Conservation (phyloP, 2,888 invertebrate genomes). For the Drosophila anomalipes region DNA sequence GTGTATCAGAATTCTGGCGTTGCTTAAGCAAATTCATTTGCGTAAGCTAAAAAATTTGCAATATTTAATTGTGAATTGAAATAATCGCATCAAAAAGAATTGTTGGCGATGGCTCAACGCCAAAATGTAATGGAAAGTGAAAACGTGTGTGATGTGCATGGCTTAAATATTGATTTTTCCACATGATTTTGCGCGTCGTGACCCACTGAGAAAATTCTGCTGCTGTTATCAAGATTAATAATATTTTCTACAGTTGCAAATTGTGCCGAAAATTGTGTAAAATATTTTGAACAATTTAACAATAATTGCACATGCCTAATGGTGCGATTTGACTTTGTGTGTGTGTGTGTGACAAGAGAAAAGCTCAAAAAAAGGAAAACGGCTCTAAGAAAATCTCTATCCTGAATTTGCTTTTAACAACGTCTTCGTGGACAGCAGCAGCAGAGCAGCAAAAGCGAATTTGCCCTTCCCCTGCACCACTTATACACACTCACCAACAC, state of each 20-base stretch:
- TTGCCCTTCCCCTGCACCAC: slow-evolving; percentile 55
- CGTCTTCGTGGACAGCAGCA: slow-evolving; percentile 63
- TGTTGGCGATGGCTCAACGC: slow-evolving; percentile 3
- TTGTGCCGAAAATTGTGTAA: background rate
- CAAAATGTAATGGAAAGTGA: slow-evolving; percentile 63
- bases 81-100: slow-evolving; percentile 21
- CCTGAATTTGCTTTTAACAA: slow-evolving; percentile 74
- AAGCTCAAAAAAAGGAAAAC: slow-evolving; percentile 61
- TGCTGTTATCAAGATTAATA: slow-evolving; percentile 14
- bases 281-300: slow-evolving; percentile 14
- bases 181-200: slow-evolving; percentile 55
- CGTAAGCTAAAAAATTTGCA: slow-evolving; percentile 27
- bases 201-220: slow-evolving; percentile 40
- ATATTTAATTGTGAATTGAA: slow-evolving; percentile 4
- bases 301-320: slow-evolving; percentile 12
- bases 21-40: slow-evolving; percentile 27
- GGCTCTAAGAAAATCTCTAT: slow-evolving; percentile 78
- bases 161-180: slow-evolving; percentile 75
- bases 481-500: slow-evolving; percentile 22
- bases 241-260: background rate
- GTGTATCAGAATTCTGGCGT: slow-evolving; percentile 70
- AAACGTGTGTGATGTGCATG: slow-evolving; percentile 61
- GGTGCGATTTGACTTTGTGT: slow-evolving; percentile 21
- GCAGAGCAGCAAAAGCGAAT: slow-evolving; percentile 63
- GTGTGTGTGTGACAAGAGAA: slow-evolving; percentile 45